Evolutionary conservation across 2,888 invertebrate genomes (phyloP).

Genomic region (Eupithecia pulchellata): DNA sequence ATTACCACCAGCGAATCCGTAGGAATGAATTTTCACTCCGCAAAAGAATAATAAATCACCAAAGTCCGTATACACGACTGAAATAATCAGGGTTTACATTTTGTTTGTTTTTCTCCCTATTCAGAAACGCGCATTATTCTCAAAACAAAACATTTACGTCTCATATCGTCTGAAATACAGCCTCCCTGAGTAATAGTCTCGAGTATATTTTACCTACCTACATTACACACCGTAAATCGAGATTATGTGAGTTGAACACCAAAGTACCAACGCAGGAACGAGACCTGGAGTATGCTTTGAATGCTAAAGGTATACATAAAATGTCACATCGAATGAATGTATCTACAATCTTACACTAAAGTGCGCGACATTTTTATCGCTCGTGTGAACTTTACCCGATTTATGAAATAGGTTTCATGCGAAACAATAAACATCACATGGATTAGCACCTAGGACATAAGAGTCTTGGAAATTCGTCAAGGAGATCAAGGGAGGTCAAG

Average conservation of each 20-base stretch:
- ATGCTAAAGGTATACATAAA: neutral
- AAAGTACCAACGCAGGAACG: neutral
- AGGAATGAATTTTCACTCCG: constrained; percentile 21
- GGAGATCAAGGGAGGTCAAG: too few species aligned
- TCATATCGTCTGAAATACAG: constrained; percentile 32
- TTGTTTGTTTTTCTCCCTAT: constrained; percentile 22
- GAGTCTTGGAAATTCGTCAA: too few species aligned
- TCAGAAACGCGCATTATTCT: constrained; percentile 20
- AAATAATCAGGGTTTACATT: constrained; percentile 19
- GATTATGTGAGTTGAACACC: constrained; percentile 27
- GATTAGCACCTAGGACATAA: too few species aligned
- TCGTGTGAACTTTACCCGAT: neutral
- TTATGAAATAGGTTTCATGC: too few species aligned
- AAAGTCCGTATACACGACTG: constrained; percentile 6
- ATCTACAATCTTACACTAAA: neutral
- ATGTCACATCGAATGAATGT: neutral
- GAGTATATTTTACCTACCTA: constrained; percentile 25
- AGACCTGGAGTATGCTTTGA: constrained; percentile 5
- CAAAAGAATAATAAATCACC: constrained; percentile 35
- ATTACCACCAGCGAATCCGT: neutral
- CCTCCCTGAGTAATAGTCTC: constrained; percentile 27
- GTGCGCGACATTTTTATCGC: neutral
- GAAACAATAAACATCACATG: too few species aligned
- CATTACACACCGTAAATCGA: constrained; percentile 27
- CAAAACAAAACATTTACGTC: constrained; percentile 28